Evolutionary conservation across 2,113 vertebrate genomes (phyloP), one percentile per base, ranked within the genome.

Genomic region (Corythoichthys haematopterus): DNA sequence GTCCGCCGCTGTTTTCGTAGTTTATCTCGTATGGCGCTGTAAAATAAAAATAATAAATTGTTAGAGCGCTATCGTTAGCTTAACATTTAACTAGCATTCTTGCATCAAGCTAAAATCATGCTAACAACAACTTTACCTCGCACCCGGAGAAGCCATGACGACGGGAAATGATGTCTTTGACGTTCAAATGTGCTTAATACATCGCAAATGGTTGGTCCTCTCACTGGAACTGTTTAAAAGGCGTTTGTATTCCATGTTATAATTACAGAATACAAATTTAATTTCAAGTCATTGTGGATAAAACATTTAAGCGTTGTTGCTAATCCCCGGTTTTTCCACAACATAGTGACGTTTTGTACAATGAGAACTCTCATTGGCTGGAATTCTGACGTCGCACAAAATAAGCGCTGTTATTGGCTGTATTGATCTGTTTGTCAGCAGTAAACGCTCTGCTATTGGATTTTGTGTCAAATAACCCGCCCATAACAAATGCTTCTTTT

Each of bases 1-100:
- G 83, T 85, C 0, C 86, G 82, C 1, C 83, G 71, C 64, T 90
- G 92, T 75, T 81, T 88, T 33, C 77, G 78, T 40, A 92, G 84
- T 70, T 89, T 92, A 40, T 87, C 84, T 2, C 85, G 73, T 36
- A 87, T 38, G 12, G 77, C 83, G 9, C 85, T 87, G 16, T 1
- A 77, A 72, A 10, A 80, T 6, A 43, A 7, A 43, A 43, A 43
- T 1, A 1, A 70, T 16, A 69, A 0, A 68, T 45, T 6, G 7
- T 2, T 0, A 10, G 46, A 0, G 4, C n/a, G 57, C 36, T 58
- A 61, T 9, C 4, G 28, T 51, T 70, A 78, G 55, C 35, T 35
- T 60, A 60, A 50, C 43, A 50, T 35, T 46, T 50, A 15, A 2
- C 15, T 51, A 28, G 7, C 14, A 2, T 3, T 20, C 2, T 12